These are phyloP conservation scores for Matsumyia berberina DNA, from an alignment of 2,888 invertebrate genomes.

Conservation along the genomic window DNA sequence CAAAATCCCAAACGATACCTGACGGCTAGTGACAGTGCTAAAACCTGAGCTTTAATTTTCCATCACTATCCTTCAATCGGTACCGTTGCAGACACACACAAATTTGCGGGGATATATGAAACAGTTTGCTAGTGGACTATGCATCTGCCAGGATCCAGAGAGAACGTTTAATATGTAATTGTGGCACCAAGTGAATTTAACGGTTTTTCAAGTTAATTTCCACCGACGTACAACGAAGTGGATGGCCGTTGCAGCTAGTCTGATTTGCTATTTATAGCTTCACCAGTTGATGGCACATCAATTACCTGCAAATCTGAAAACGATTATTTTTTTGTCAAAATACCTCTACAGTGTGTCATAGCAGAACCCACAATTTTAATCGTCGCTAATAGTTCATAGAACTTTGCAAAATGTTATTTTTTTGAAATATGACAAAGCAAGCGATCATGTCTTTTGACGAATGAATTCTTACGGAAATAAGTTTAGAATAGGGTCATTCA, in stretches of 20 bases:
- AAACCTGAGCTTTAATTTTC: conserved; percentile 26
- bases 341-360: too few relatives aligned
- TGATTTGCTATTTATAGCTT: neutral
- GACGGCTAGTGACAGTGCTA: conserved; percentile 38
- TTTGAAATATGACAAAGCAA: too few relatives aligned
- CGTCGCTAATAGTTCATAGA: too few relatives aligned
- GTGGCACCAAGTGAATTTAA: conserved; percentile 20
- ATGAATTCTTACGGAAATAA: too few relatives aligned
- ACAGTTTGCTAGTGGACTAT: neutral
- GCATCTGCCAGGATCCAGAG: neutral
- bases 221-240: neutral
- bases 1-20: conserved; percentile 38
- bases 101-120: neutral
- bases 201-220: conserved; percentile 36
- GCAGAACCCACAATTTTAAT: too few relatives aligned
- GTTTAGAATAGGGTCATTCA: too few relatives aligned
- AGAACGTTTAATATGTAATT: conserved; percentile 28
- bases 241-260: neutral
- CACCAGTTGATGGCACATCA: too few relatives aligned
- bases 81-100: neutral
- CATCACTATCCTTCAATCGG: conserved; percentile 11
- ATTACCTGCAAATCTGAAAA: too few relatives aligned
- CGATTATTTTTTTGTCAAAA: too few relatives aligned
- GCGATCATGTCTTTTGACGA: too few relatives aligned
- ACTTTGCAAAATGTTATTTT: too few relatives aligned